Percentiles rank a stretch among this genome's conserved stretches.
These are phyloP conservation scores for Tipula lateralis DNA, from an alignment of 2,888 invertebrate genomes.

Conservation along the genomic window DNA sequence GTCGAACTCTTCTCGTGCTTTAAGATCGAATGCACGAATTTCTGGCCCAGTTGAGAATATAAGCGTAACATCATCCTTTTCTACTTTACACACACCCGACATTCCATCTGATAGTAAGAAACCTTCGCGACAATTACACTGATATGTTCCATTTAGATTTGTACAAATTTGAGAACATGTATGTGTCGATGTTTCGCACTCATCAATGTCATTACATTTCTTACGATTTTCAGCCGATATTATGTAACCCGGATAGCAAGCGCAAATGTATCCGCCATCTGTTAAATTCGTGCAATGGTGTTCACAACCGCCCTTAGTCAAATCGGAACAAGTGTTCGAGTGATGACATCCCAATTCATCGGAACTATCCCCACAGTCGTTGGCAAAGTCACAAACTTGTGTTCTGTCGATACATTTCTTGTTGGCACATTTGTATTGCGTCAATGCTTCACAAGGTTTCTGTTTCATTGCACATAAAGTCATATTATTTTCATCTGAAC, in stretches of 20 bases:
- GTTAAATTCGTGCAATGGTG: constrained; percentile 86
- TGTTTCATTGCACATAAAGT: constrained; percentile 75
- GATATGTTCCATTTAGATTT: constrained; percentile 85
- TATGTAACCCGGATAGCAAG: constrained; percentile 82
- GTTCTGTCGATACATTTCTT: constrained; percentile 73
- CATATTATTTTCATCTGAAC: constrained; percentile 93
- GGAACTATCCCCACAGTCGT: constrained; percentile 86
- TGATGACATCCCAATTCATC: constrained; percentile 88
- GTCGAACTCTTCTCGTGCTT: constrained; percentile 65
- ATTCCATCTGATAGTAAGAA: constrained; percentile 69
- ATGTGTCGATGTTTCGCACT: constrained; percentile 75
- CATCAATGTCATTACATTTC: constrained; percentile 83
- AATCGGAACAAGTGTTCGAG: constrained; percentile 56
- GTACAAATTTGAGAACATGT: constrained; percentile 91
- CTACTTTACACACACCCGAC: constrained; percentile 77
- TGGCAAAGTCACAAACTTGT: constrained; percentile 80
- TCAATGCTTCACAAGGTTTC: constrained; percentile 68
- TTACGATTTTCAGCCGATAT: constrained; percentile 75
- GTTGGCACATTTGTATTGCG: constrained; percentile 85
- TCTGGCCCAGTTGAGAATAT: constrained; percentile 81
- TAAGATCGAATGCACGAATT: constrained; percentile 67
- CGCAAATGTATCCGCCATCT: constrained; percentile 81
- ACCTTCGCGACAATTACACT: constrained; percentile 80
- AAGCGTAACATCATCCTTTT: constrained; percentile 61
- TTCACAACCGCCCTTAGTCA: constrained; percentile 76